Percentiles rank a stretch among this genome's conserved stretches.
Conservation (phyloP, 1,140 invertebrate species). For the Elymnias hypermnestra region DNA sequence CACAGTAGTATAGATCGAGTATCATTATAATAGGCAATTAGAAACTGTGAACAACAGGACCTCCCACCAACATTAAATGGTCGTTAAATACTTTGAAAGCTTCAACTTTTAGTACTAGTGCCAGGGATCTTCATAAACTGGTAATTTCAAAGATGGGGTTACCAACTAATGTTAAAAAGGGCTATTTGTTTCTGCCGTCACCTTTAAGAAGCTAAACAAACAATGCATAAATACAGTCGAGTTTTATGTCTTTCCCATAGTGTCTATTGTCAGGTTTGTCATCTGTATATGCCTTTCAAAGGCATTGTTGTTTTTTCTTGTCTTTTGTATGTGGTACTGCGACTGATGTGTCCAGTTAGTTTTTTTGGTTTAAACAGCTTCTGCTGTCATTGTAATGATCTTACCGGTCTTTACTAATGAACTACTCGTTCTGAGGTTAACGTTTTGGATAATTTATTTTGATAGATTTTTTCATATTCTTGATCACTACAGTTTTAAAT, state of each 20-base stretch:
- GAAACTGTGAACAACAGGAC: constrained; percentile 47
- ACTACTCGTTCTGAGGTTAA: constrained; percentile 9
- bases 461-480: no score
- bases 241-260: constrained; percentile 66
- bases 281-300: constrained; percentile 54
- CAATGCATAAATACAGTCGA: constrained; percentile 62
- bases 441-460: neutral
- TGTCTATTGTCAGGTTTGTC: constrained; percentile 60
- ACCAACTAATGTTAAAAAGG: constrained; percentile 33
- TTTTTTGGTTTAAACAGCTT: constrained; percentile 24
- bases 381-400: constrained; percentile 25
- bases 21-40: constrained; percentile 73
- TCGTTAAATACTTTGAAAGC: constrained; percentile 10
- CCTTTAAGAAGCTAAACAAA: constrained; percentile 65
- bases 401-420: constrained; percentile 22
- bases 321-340: constrained; percentile 27
- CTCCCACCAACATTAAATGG: constrained; percentile 24
- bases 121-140: constrained; percentile 24
- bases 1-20: constrained; percentile 56
- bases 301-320: constrained; percentile 44
- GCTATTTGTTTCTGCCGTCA: constrained; percentile 68
- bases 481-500: no score
- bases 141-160: constrained; percentile 46
- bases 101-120: no score
- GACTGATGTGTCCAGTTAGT: constrained; percentile 34